Conservation (phyloP, 2,113 vertebrate species). For the Okapia johnstoni region DNA sequence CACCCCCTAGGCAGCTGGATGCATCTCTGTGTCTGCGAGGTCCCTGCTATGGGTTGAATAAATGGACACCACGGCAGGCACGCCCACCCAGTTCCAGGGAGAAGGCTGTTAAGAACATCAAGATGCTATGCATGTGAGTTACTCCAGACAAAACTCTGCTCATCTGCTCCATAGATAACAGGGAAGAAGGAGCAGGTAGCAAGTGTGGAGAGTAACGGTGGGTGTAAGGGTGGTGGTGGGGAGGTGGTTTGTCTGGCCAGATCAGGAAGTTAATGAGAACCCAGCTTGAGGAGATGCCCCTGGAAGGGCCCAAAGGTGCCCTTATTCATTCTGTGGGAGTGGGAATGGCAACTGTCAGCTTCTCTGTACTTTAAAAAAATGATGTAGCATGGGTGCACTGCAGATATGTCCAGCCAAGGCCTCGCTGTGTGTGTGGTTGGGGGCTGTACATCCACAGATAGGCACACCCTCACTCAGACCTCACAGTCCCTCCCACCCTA, state of each 20-base stretch:
- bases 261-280: background rate
- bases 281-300: background rate
- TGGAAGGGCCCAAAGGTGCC: background rate
- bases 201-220: background rate
- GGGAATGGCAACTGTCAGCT: background rate
- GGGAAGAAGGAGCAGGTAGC: background rate
- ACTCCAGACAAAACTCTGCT: background rate
- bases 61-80: background rate
- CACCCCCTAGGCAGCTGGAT: background rate
- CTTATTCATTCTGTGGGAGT: background rate
- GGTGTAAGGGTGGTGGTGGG: background rate
- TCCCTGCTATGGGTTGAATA: background rate
- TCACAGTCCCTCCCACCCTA: background rate
- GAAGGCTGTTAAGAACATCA: background rate
- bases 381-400: accelerated
- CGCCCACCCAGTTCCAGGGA: accelerated
- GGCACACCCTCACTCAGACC: background rate
- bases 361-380: background rate
- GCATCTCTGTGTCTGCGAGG: background rate
- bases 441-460: accelerated
- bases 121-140: background rate
- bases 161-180: background rate
- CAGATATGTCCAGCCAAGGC: too few species aligned
- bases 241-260: background rate
- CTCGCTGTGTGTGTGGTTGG: background rate